These are phyloP conservation scores for Cydia fagiglandana DNA, from an alignment of 1,140 invertebrate species.

Conservation along the genomic window DNA sequence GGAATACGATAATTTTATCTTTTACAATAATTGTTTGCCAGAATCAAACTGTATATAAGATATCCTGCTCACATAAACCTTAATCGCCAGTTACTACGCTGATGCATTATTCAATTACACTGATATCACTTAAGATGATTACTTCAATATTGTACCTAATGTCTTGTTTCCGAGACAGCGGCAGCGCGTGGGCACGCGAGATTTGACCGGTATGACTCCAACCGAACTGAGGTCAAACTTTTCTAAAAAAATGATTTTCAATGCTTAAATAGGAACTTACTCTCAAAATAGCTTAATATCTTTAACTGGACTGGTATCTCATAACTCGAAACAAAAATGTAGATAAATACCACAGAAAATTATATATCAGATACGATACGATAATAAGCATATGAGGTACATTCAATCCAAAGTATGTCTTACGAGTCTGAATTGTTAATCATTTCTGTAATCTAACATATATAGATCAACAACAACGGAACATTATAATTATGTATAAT, in stretches of 20 bases:
- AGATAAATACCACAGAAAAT: too few relatives aligned
- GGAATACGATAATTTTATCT: not conserved
- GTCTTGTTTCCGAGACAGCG: slow-evolving; percentile 69
- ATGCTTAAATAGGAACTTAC: too few relatives aligned
- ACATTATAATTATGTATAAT: too few relatives aligned
- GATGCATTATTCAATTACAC: slow-evolving; percentile 77
- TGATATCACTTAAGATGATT: slow-evolving; percentile 76
- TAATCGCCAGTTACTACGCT: slow-evolving; percentile 48
- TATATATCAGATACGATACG: too few relatives aligned
- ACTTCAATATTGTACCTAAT: slow-evolving; percentile 72
- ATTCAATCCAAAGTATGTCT: too few relatives aligned
- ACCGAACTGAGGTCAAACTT: slow-evolving; percentile 19
- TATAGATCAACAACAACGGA: too few relatives aligned
- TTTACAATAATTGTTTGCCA: not conserved
- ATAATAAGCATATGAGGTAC: too few relatives aligned
- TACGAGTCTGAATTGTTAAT: too few relatives aligned
- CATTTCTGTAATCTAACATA: too few relatives aligned
- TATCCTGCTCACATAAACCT: slow-evolving; percentile 41
- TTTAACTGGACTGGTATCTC: too few relatives aligned
- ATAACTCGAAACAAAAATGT: too few relatives aligned
- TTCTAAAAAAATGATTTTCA: not conserved
- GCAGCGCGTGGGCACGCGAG: slow-evolving; percentile 57
- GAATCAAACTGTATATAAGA: not conserved
- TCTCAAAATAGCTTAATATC: too few relatives aligned
- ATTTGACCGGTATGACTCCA: slow-evolving; percentile 25